These are phyloP conservation scores for Drosophila borealis DNA, from an alignment of 2,888 invertebrate genomes.

Conservation along the genomic window DNA sequence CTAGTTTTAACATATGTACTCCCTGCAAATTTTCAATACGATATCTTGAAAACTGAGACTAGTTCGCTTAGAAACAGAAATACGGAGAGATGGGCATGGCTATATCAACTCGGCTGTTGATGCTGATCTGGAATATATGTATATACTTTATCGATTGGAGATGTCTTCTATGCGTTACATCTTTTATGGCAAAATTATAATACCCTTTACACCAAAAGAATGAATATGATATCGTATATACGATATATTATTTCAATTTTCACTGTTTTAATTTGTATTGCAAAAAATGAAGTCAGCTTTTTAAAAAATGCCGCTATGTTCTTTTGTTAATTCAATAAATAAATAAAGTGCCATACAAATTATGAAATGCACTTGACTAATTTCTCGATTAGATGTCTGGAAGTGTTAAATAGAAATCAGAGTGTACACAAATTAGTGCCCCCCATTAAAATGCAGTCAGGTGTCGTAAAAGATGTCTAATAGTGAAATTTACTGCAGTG, in stretches of 20 bases:
- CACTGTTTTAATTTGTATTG: background rate
- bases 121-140: no score
- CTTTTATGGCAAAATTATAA: no score
- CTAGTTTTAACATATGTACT: no score
- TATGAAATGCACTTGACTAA: conserved; percentile 6
- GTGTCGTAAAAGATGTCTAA: conserved; percentile 6
- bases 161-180: no score
- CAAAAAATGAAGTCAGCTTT: background rate
- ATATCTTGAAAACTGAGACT: no score
- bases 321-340: background rate
- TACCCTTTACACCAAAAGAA: no score
- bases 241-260: background rate
- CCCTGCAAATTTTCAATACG: no score
- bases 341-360: background rate
- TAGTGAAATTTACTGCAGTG: conserved; percentile 9
- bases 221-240: background rate
- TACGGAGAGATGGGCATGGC: no score
- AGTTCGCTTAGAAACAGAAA: no score
- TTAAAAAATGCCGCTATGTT: background rate
- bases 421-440: conserved; percentile 12
- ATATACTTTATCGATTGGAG: no score
- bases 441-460: conserved; percentile 22
- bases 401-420: conserved; percentile 10
- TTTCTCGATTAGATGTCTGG: conserved; percentile 6
- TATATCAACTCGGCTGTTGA: no score